Evolutionary conservation across 1,140 invertebrate species (phyloP), one percentile per base, ranked within the genome.

Genomic region (Eupeodes corollae): DNA sequence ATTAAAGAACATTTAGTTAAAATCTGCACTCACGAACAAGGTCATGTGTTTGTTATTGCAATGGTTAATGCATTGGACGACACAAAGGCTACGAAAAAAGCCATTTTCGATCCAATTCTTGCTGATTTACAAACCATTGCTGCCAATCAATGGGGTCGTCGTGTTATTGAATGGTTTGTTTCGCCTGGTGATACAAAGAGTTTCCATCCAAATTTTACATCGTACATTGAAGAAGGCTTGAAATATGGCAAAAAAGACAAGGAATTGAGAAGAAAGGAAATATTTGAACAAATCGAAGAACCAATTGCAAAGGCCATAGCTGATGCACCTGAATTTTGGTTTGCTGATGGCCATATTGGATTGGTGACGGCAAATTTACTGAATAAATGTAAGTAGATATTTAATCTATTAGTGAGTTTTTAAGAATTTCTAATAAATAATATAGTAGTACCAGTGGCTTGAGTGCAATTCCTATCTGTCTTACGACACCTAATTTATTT

Each of bases 1-100:
- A 75, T 98, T 5, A 94, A 95, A 68, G 84, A 84, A 40, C 82
- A 92, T 68, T 74, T 91, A 3, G 70, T 81, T 11, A 82, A 87
- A 50, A 77, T 94, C 10, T 80, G 82, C 16, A 79, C 76, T 32
- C 91, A 94, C 52, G 88, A 96, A 67, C 80, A 90, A 58, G 91
- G 90, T 0, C 84, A 92, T 63, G 68, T 88, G 15, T 78, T 90
- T 9, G 65, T 97, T 30, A 71, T 95, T 46, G 79, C 87, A 1
- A 73, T 96, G 40, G 82, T 96, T 52, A 91, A 96, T 63, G 76
- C 78, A n/a, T 81, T 93, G 1, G 94, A 98, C 69, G 92, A 98
- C 57, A 97, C 92, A 3, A 83, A 90, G 41, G 70, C 96, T 1
- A 73, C 95, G 16, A 85, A 86, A 53, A 95, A 96, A 70, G 79